Evolutionary conservation across 2,797 vertebrate species (phyloP), one percentile per base, ranked within the genome.

Genomic region (Silurus aristotelis): DNA sequence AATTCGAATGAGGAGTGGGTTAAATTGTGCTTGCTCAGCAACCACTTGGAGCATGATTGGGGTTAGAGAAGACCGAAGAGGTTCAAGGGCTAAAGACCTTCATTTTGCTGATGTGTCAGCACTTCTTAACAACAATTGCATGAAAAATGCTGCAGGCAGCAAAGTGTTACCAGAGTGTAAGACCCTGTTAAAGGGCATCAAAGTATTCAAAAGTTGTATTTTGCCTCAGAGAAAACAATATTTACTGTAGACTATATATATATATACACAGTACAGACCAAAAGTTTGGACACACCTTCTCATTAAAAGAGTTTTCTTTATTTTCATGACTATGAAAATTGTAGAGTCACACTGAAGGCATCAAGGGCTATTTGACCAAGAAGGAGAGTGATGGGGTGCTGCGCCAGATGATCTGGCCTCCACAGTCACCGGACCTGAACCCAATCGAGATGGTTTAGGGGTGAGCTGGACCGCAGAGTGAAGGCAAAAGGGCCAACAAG

Each of bases 11-110:
- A 27, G 88, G 64, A 81, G 48, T 56, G 25, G 64, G 86, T 82
- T 75, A 67, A 87, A 87, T 80, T 71, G 48, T 78, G 88, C 87
- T 88, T 86, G 63, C 86, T 89, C 89, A 87, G 89, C 89, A 80
- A 66, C 63, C 52, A 52, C 76, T 83, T 55, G 43, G 75, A 87
- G 77, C 82, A 80, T 71, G 84, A 86, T 86, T 85, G 82, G 86
- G 88, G 88, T 89, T 90, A 87, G 56, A 31, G 82, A 72, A 75
- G 83, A 61, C 85, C 64, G 52, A 76, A 79, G 66, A 76, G 60
- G 86, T 86, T 85, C 87, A 84, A 84, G 85, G 60, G 82, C 70
- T 78, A 61, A 88, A 86, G 76, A 85, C 66, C 38, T 78, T 20
- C 15, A 2, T 38, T 81, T 82, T 85, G 81, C 86, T 87, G 89